These are phyloP conservation scores for Lepus oiostolus DNA, from an alignment of 2,797 vertebrate genomes.

Conservation along the genomic window DNA sequence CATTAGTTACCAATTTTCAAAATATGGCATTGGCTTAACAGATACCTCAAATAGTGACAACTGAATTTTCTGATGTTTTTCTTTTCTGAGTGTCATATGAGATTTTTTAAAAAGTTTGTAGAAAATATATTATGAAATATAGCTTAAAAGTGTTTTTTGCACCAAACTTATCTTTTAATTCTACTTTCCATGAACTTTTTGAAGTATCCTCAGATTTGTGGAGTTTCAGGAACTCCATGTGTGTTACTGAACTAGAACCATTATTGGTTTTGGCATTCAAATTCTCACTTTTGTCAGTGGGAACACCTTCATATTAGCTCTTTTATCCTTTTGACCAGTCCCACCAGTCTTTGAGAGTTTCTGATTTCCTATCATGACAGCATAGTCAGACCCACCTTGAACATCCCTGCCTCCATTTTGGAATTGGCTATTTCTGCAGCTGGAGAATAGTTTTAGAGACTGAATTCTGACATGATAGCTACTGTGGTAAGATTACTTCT, in stretches of 20 bases:
- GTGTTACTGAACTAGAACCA: background rate
- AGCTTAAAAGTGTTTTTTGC: too few relatives aligned
- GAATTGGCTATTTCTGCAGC: conserved; percentile 11
- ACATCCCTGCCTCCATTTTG: background rate
- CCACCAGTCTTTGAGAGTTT: background rate
- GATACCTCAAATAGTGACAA: background rate
- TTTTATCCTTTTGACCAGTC: background rate
- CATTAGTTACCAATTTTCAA: conserved; percentile 9
- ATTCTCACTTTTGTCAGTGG: background rate
- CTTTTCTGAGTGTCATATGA: background rate
- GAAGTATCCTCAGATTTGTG: background rate
- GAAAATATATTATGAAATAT: too few relatives aligned
- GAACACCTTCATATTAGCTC: background rate
- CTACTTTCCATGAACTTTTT: too few relatives aligned
- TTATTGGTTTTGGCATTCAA: background rate
- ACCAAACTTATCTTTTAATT: too few relatives aligned
- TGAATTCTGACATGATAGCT: background rate
- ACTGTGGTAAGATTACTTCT: background rate
- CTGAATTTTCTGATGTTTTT: background rate
- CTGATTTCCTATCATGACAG: background rate
- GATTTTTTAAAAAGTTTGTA: too few relatives aligned
- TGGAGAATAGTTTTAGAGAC: background rate
- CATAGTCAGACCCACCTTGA: background rate
- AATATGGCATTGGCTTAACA: background rate
- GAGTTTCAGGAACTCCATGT: background rate